Base-by-base conservation (phyloP, 2,113 vertebrate species). In the Arizona elegans region DNA sequence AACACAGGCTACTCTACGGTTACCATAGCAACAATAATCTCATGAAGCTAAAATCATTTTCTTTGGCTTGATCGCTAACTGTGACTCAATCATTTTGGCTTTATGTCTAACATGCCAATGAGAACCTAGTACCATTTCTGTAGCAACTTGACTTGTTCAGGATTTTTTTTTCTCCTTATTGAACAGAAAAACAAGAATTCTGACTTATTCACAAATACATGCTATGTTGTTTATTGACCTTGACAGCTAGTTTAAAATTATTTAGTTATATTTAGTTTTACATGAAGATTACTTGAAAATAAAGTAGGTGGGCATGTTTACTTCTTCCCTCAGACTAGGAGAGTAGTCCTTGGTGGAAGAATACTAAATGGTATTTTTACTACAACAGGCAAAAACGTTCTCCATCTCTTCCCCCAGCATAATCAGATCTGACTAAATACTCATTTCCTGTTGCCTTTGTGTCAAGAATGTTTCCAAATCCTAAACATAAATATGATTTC, bases 21-120 rank as follows among this genome's bases (percentile, higher is more conserved):
- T 92, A 92, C 91, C 95, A 96, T 89, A 94, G 94, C 92, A 97
- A 97, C 95, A 90, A 89, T 90, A 94, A 89, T 90, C 96, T 94
- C 91, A 90, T 53, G 81, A 21, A 95, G 56, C 65, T 92, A 87
- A 96, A 96, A 95, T 95, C 89, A 93, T 96, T 96, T 97, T 95
- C 96, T 96, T 81, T 90, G 89, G 21, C 86, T 87, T 86, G 52
- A 86, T 86, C 70, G 94, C 3, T 95, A 91, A 92, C 92, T 94
- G 38, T 86, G 86, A 94, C 65, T 88, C 89, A 89, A 62, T 90
- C 56, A 89, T 95, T 95, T 94, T 89, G 94, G 85, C 53, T 91
- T 93, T 92, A 86, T 92, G 1, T 65, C 33, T 95, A 93, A 89
- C 91, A 95, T 86, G 96, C 15, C 90, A 88, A 93, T 24, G 92